Base-by-base conservation (phyloP, 2,888 invertebrate species). In the Leptinotarsa haldemani region DNA sequence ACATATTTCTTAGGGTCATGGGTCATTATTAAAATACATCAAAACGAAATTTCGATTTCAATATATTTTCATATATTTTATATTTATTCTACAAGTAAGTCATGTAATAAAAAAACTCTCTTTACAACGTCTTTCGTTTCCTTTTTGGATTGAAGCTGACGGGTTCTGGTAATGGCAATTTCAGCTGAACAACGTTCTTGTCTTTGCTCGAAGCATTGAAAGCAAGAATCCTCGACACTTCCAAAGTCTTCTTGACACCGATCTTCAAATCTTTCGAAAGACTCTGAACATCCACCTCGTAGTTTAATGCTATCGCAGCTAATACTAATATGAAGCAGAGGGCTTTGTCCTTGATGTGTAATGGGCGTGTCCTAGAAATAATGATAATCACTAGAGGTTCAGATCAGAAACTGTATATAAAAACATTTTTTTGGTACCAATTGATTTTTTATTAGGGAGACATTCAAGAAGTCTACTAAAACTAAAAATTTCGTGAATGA, bases 301-400 rank as follows among this genome's bases (percentile, higher is more conserved):
- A 86, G 71, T 85, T 82, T 66, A 80, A 81, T 3, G 82, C 85
- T 25, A 86, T 74, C 71, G 86, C 83, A n/a, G 80, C 73, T 50
- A 87, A 77, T 4, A 87, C 84, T n/a, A 87, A 75, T 46, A 85
- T 82, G 70, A 84, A 86, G 73, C 87, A 86, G 5, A 85, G 69
- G 22, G 83, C 78, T 79, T 87, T 87, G 77, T 87, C 87, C 70
- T 83, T 83, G 85, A 87, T 86, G 61, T 83, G 81, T 47, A 82
- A 46, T 1, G 87, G 85, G n/a, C 87, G 80, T 50, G 80, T 79
- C 65, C 86, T 86, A 71, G 74, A 85, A 83, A 56, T 56, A 61
- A 65, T 71, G 48, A n/a, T n/a, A 52, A 20, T 53, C 16, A 47
- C 46, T 25, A 30, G 15, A 40, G 40, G 22, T n/a, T 53, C 18